Evolutionary conservation across 2,797 vertebrate species (phyloP).

Genomic region (Ammospiza maritima): DNA sequence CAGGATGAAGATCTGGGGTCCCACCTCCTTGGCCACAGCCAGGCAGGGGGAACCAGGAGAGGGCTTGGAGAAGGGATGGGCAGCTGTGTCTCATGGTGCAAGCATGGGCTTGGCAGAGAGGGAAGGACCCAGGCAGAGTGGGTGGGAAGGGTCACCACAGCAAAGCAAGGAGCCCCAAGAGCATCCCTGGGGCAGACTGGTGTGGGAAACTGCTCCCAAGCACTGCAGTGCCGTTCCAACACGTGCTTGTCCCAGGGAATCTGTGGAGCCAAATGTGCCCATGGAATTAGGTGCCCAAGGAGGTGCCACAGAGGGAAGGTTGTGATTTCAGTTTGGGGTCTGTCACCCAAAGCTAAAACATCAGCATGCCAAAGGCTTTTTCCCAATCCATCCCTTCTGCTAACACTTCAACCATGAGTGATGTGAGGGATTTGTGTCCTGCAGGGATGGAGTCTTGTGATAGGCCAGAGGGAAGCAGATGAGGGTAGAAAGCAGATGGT

Average conservation of each 20-base stretch:
- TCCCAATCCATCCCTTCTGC: neutral
- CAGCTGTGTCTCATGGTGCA: neutral
- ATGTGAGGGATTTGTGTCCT: neutral
- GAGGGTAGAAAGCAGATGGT: neutral
- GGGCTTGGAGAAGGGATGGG: neutral
- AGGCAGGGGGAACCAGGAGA: neutral
- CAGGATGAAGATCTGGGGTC: neutral
- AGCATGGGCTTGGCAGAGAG: neutral
- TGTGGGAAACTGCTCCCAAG: neutral
- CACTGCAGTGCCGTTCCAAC: neutral
- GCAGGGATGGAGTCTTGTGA: neutral
- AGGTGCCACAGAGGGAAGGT: neutral
- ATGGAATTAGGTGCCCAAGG: neutral
- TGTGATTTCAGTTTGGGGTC: neutral
- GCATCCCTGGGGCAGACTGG: neutral
- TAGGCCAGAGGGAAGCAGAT: neutral
- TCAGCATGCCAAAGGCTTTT: neutral
- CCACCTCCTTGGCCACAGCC: neutral
- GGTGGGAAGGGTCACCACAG: neutral
- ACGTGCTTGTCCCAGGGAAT: rapidly evolving
- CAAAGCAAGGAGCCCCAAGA: neutral
- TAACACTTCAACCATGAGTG: neutral
- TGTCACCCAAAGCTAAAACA: neutral
- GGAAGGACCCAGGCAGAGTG: neutral
- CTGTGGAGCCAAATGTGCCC: neutral